Evolutionary conservation across 2,797 vertebrate species (phyloP).

Genomic region (Selene dorsalis): DNA sequence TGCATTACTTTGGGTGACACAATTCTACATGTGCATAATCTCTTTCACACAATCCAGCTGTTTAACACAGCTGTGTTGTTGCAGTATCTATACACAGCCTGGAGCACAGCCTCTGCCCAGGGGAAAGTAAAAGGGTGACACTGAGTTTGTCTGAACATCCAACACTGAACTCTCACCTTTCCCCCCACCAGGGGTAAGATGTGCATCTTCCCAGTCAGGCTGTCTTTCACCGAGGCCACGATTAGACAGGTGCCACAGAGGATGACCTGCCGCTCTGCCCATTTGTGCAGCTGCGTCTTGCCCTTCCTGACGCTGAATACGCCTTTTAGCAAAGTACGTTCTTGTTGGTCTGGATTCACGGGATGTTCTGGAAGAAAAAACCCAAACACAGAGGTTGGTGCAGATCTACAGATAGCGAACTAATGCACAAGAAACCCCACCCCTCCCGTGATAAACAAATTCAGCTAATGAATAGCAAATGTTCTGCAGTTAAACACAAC

Average conservation of each 20-base stretch:
- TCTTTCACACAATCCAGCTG: slow-evolving; percentile 15
- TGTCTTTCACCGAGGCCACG: slow-evolving; percentile 96
- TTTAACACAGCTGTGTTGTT: slow-evolving; percentile 70
- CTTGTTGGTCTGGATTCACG: slow-evolving; percentile 91
- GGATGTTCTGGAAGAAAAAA: slow-evolving; percentile 86
- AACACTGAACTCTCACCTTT: slow-evolving; percentile 87
- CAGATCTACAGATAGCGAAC: slow-evolving; percentile 29
- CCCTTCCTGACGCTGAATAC: slow-evolving; percentile 95
- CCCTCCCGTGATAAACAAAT: slow-evolving; percentile 48
- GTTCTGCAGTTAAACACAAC: slow-evolving; percentile 38
- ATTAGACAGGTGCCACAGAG: slow-evolving; percentile 97
- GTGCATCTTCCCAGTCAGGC: slow-evolving; percentile 97
- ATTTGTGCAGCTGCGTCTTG: slow-evolving; percentile 97
- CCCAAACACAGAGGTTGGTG: slow-evolving; percentile 31
- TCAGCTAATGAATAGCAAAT: slow-evolving; percentile 68
- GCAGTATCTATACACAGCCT: slow-evolving; percentile 31
- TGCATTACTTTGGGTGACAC: not conserved
- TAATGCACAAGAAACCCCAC: slow-evolving; percentile 10
- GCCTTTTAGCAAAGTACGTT: slow-evolving; percentile 92
- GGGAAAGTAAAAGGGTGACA: slow-evolving; percentile 30
- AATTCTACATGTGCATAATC: slow-evolving; percentile 1
- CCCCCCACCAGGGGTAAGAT: slow-evolving; percentile 95
- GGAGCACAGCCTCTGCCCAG: slow-evolving; percentile 6
- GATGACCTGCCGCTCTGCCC: slow-evolving; percentile 95
- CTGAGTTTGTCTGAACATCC: slow-evolving; percentile 6